Percentiles rank a stretch among this genome's conserved stretches.
Conservation (phyloP, 2,113 vertebrate species). For the Lagopus muta region DNA sequence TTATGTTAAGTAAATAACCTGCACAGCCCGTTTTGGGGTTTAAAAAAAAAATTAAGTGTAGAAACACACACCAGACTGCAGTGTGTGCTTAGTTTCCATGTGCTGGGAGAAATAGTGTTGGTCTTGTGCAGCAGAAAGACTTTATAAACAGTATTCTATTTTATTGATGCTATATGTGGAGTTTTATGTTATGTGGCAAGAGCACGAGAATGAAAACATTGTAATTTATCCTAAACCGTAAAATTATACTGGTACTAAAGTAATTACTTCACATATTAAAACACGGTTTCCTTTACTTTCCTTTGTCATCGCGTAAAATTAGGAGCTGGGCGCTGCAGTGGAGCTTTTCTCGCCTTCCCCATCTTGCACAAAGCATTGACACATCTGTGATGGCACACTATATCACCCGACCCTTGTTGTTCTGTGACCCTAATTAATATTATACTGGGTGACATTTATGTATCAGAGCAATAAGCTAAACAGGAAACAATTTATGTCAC, state of each 20-base stretch:
- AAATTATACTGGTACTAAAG: conserved; percentile 66
- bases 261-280: conserved; percentile 67
- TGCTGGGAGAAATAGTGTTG: conserved; percentile 66
- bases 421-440: conserved; percentile 93
- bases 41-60: conserved; percentile 71
- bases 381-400: conserved; percentile 76
- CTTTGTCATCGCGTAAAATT: conserved; percentile 58
- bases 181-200: conserved; percentile 67
- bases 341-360: conserved; percentile 7
- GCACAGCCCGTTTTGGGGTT: conserved; percentile 70
- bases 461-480: conserved; percentile 94
- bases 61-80: conserved; percentile 76
- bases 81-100: conserved; percentile 67
- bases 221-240: conserved; percentile 43
- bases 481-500: conserved; percentile 99
- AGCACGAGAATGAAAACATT: conserved; percentile 50
- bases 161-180: conserved; percentile 71
- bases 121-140: conserved; percentile 71
- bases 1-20: conserved; percentile 83
- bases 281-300: conserved; percentile 45
- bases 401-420: conserved; percentile 88
- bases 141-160: conserved; percentile 79
- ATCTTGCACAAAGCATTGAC: conserved; percentile 75
- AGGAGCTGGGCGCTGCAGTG: not conserved
- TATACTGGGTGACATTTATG: conserved; percentile 91